A percentile compares a stretch with the other conserved stretches of the same genome.
These are phyloP conservation scores for Australoheros facetus DNA, from an alignment of 2,797 vertebrate genomes.

Conservation along the genomic window DNA sequence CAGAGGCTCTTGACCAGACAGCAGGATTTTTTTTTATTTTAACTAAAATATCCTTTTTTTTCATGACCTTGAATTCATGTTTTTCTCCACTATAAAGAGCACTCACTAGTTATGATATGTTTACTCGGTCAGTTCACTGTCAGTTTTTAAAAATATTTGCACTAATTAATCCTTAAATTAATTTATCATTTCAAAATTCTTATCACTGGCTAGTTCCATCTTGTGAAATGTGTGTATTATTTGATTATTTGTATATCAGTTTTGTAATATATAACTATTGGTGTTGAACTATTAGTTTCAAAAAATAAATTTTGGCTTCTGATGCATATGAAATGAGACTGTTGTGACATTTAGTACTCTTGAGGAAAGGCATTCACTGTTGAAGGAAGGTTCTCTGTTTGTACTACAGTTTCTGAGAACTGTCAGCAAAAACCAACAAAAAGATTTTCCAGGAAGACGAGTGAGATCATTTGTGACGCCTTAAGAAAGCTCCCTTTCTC, in stretches of 20 bases:
- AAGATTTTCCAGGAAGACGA: constrained; percentile 22
- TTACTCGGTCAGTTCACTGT: neutral
- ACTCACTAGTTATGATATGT: neutral
- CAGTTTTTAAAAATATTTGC: neutral
- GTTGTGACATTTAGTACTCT: constrained; percentile 9
- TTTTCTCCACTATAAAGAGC: neutral
- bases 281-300: neutral
- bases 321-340: neutral
- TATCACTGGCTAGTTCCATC: neutral
- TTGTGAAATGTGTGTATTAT: neutral
- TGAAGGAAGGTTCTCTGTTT: constrained; percentile 7
- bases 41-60: neutral
- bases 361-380: constrained; percentile 10
- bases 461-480: constrained; percentile 30
- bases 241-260: neutral
- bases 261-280: neutral
- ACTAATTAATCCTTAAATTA: neutral
- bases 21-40: no score
- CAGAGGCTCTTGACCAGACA: neutral
- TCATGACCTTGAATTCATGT: neutral
- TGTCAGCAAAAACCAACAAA: constrained; percentile 28
- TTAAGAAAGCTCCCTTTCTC: constrained; percentile 58
- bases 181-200: neutral
- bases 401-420: constrained; percentile 10
- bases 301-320: neutral